Evolutionary conservation across 2,797 vertebrate genomes (phyloP), one percentile per base, ranked within the genome.

Genomic region (Phrynocephalus guinanensis): DNA sequence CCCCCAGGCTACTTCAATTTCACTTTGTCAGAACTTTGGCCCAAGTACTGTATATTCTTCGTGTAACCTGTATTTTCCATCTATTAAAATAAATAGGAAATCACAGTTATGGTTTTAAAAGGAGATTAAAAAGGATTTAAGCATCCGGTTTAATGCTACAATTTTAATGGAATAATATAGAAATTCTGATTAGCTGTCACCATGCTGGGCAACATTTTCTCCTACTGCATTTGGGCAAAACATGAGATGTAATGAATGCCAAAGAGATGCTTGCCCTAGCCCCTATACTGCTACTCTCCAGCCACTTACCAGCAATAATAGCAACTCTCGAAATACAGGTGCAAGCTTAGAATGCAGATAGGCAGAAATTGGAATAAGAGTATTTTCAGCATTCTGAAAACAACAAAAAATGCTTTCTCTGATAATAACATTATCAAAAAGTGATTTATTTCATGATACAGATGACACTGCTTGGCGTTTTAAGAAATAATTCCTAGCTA

Each of bases 381-480:
- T 88, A n/a, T 90, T 79, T 91, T 87, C 88, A 89, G 85, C 88
- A 38, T 73, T 93, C 79, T 90, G 77, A 75, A 92, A 91, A 91
- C 88, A 92, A 91, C 85, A 90, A 85, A 87, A 92, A 91, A 91
- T 5, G 13, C 82, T 90, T 92, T 92, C 85, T 94, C 94, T 94
- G 91, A 92, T 93, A 92, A 94, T 92, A 91, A 91, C 66, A 0
- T 94, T 94, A 93, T 93, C 91, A 93, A 94, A 95, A 72, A 90
- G 77, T 93, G 95, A 94, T 95, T 94, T 95, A 93, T 95, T 93
- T 94, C 91, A 88, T 88, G 75, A 94, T 93, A 90, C 82, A 56
- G 87, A 93, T 86, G 20, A 16, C 83, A 89, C 77, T 0, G 86
- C 89, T 91, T 93, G 72, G 18, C 78, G 87, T 3, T 88, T 33